These are phyloP conservation scores for Bolinopsis microptera DNA, from an alignment of 37 sponge, comb jelly and placozoan species.

Conservation along the genomic window DNA sequence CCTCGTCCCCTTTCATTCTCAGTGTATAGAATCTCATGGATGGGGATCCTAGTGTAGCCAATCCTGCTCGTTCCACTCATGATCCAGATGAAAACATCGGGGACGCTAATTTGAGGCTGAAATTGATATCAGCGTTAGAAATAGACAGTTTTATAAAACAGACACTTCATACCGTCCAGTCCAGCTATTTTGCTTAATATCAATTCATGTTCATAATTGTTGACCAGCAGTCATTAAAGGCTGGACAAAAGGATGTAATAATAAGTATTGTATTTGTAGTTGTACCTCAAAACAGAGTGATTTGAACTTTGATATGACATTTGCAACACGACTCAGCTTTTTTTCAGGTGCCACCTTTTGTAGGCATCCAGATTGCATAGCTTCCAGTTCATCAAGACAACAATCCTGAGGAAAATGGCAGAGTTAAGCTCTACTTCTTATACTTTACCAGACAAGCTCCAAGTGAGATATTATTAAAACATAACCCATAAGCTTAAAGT, in stretches of 20 bases:
- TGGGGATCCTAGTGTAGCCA: constrained; percentile 45
- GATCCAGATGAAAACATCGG: constrained; percentile 60
- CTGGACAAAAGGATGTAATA: no score
- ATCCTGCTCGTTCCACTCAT: constrained; percentile 50
- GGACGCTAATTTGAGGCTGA: constrained; percentile 62
- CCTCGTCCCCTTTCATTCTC: constrained; percentile 1
- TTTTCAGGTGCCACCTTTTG: neutral
- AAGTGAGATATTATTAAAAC: no score
- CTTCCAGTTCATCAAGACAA: neutral
- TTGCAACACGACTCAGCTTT: neutral
- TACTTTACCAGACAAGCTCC: no score
- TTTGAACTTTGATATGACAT: neutral
- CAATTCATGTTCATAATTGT: no score
- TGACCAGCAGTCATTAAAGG: no score
- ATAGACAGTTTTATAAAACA: neutral
- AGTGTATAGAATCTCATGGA: constrained; percentile 33
- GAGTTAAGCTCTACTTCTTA: no score
- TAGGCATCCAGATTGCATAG: neutral
- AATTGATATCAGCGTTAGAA: neutral
- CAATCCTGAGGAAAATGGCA: neutral
- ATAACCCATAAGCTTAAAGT: no score
- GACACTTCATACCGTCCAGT: no score
- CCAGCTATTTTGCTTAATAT: no score
- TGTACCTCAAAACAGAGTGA: constrained; percentile 30
- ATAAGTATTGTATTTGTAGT: no score